Conservation (phyloP, 1,140 invertebrate species). For the Lasioglossum baleicum region DNA sequence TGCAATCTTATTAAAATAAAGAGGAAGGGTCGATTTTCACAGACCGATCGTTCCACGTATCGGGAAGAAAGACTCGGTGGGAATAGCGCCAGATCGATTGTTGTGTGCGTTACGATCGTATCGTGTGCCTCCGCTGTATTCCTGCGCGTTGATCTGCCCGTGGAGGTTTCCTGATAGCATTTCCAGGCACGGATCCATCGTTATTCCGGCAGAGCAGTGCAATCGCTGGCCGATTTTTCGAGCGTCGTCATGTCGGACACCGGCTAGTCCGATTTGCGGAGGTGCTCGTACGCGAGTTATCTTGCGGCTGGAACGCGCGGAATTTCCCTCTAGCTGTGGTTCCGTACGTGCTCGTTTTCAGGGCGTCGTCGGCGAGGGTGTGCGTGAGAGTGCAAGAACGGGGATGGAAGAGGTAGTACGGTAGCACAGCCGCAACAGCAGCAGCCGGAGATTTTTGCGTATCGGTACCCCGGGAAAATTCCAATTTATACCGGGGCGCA, state of each 20-base stretch:
- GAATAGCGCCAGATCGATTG: too few relatives aligned
- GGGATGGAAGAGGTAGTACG: too few relatives aligned
- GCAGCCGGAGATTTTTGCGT: neutral
- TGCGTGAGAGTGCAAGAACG: too few relatives aligned
- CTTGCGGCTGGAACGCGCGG: constrained; percentile 21
- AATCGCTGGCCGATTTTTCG: constrained; percentile 46
- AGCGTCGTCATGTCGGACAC: constrained; percentile 7
- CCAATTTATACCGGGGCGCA: constrained; percentile 27
- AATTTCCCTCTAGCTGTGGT: constrained; percentile 30
- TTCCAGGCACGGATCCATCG: constrained; percentile 30
- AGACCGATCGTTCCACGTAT: too few relatives aligned
- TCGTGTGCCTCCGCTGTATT: neutral
- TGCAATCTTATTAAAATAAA: too few relatives aligned
- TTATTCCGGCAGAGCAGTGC: constrained; percentile 24
- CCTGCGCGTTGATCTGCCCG: neutral
- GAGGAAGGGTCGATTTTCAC: too few relatives aligned
- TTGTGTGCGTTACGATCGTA: neutral
- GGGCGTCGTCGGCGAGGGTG: neutral
- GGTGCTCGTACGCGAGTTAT: constrained; percentile 29
- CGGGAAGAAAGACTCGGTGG: too few relatives aligned
- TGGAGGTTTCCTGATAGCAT: neutral
- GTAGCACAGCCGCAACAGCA: too few relatives aligned
- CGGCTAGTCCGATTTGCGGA: neutral
- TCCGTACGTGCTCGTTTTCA: constrained; percentile 42
- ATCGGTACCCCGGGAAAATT: constrained; percentile 21